Base-by-base conservation (phyloP, 2,797 vertebrate genomes). In the Loriculus beryllinus region DNA sequence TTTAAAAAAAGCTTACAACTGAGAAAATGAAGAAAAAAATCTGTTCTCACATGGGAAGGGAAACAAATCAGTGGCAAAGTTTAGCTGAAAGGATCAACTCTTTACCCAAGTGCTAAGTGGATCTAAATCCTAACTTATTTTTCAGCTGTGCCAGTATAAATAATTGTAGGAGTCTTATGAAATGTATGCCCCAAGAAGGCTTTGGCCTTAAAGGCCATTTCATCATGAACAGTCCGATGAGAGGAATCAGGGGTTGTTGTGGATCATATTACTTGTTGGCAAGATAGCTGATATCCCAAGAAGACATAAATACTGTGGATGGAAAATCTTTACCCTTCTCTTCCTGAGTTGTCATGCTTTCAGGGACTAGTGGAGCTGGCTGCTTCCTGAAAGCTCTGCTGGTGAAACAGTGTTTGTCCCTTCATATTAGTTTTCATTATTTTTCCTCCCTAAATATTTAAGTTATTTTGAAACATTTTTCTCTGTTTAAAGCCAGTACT, bases 251-350 rank as follows among this genome's bases (percentile, higher is more conserved):
- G 54, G 82, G 86, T 63, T 63, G 62, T 62, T 88, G 59, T 80
- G n/a, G 74, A 35, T 86, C 2, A 0, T 14, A 3, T 94, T 70
- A 59, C 59, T 84, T 39, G 21, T 60, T 91, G 89, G 78, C 84
- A 94, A 82, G 80, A 75, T 19, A 83, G 49, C 54, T 52, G 65
- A 40, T 94, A 91, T 81, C 29, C 92, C 82, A 18, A 68, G 86
- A 92, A 92, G 80, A 82, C 79, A 33, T 71, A 91, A 87, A 92
- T 75, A 64, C n/a, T 54, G 23, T 68, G 52, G 49, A 29, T 88
- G 83, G 91, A 80, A 90, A 94, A 88, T 57, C 72, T 94, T 91
- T 93, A 65, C 59, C 57, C 42, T 6, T 82, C 48, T 64, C 39
- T 88, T n/a, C 59, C 56, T 40, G 40, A 67, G 33, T 6, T 85